Conservation (phyloP, 2,888 invertebrate genomes). For the Leucophenga maculata region DNA sequence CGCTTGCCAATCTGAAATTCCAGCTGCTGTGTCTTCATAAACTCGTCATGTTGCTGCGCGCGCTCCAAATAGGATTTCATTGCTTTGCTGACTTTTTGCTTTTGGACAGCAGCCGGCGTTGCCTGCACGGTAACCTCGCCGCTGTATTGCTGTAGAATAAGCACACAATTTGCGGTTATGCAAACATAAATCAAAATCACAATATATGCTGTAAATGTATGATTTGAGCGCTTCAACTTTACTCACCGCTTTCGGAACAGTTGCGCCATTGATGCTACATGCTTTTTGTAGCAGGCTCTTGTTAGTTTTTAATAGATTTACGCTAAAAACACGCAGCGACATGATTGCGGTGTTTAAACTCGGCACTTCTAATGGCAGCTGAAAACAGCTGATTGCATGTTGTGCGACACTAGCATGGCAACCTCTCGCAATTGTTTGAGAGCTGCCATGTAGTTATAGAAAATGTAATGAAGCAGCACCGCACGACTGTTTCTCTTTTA, state of each 20-base stretch:
- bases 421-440: too few relatives aligned
- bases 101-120: constrained; percentile 67
- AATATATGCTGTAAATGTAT: neutral
- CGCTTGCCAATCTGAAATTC: constrained; percentile 94
- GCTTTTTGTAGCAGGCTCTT: constrained; percentile 56
- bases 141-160: constrained; percentile 36
- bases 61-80: constrained; percentile 91
- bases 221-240: neutral
- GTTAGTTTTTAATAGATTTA: constrained; percentile 65
- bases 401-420: neutral
- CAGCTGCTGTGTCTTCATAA: constrained; percentile 83
- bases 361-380: neutral
- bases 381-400: neutral
- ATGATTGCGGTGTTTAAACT: too few relatives aligned
- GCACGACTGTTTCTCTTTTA: too few relatives aligned
- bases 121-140: constrained; percentile 66
- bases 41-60: constrained; percentile 85
- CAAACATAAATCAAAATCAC: constrained; percentile 7
- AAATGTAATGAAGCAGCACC: too few relatives aligned
- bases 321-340: constrained; percentile 57
- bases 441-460: too few relatives aligned
- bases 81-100: constrained; percentile 84
- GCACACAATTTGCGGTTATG: constrained; percentile 26
- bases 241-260: constrained; percentile 44
- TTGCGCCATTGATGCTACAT: constrained; percentile 37